Evolutionary conservation across 2,888 invertebrate species (phyloP).

Genomic region (Calameuta pallipes): DNA sequence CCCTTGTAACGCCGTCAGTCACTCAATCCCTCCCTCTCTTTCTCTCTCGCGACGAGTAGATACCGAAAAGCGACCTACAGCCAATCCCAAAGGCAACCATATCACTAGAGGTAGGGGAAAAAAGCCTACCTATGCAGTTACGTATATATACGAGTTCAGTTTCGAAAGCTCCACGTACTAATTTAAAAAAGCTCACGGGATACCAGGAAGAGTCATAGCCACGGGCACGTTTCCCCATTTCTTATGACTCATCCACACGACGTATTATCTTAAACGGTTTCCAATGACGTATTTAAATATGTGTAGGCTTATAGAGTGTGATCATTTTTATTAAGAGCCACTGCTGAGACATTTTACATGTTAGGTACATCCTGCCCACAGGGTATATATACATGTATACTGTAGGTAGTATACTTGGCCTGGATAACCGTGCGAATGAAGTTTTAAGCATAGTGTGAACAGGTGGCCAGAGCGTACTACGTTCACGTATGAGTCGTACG

Average conservation of each 20-base stretch:
- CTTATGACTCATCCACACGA: neutral
- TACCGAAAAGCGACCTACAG: neutral
- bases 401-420: neutral
- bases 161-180: neutral
- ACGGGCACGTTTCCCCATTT: neutral
- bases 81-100: neutral
- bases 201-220: neutral
- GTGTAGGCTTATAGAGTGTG: neutral
- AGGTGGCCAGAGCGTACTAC: conserved; percentile 27
- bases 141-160: neutral
- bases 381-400: neutral
- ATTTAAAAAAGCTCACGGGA: neutral
- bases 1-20: neutral
- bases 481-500: neutral
- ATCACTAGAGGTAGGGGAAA: neutral
- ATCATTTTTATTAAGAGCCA: neutral
- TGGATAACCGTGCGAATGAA: conserved; percentile 2
- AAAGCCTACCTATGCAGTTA: neutral
- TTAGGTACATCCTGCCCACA: neutral
- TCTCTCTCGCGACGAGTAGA: neutral
- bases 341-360: neutral
- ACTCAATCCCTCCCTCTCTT: neutral
- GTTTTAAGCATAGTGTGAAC: conserved; percentile 36
- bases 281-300: neutral
- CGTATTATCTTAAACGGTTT: neutral